Evolutionary conservation across 2,888 invertebrate genomes (phyloP), one percentile per base, ranked within the genome.

Genomic region (Hypena proboscidalis): DNA sequence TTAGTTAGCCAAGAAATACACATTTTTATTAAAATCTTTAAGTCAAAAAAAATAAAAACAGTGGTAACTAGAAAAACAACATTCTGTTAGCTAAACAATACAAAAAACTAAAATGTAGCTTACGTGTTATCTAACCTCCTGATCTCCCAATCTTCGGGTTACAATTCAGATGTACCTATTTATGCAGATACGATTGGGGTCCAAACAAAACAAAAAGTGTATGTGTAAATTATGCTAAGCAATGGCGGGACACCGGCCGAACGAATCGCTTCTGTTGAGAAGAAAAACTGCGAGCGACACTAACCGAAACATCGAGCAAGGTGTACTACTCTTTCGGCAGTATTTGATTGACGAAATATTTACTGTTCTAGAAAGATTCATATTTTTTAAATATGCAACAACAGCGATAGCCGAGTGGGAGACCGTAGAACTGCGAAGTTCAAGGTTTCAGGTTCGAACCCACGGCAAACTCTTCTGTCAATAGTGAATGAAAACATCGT

Each of bases 171-270:
- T 47, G 23, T 38, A 21, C 27, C 32, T 48, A 48, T 45, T 56
- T 63, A 60, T 51, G 39, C 63, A 36, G 52, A 53, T 57, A 53
- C 49, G 42, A 57, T 44, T 34, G 33, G 30, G 40, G 38, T 41
- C 45, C 32, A 32, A 5, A 21, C 26, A 15, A 48, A 58, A 50
- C 58, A 58, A 61, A 64, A 61, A 50, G 44, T 55, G 41, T 60
- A 51, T 46, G 58, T 51, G 50, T 39, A 53, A 51, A 56, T 64
- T 63, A 63, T 63, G 63, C 47, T 58, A 61, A 63, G 37, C 25
- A 44, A 37, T 32, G 48, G 39, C 22, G 53, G 50, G 53, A 41
- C 43, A 44, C 38, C 22, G 43, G 22, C 37, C 56, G 47, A 36
- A 40, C 52, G 36, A 21, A 42, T 29, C 46, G 37, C 26, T 45